Evolutionary conservation across 2,888 invertebrate species (phyloP), one percentile per base, ranked within the genome.

Genomic region (Heliconius sara): DNA sequence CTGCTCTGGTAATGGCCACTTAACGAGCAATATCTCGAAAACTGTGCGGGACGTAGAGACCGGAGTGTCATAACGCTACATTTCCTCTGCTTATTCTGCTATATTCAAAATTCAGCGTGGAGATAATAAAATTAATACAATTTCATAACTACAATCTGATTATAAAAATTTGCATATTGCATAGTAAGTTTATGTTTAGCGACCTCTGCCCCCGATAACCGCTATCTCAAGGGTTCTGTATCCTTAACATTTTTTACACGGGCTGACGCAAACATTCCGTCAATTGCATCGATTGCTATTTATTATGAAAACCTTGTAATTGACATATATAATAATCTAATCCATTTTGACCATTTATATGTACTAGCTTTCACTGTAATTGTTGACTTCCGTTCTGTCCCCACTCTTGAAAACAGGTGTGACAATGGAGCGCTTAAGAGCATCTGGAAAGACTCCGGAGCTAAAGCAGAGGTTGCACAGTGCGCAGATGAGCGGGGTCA

Each of bases 181-280:
- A 39, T 68, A 68, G 27, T 27, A 65, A 7, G 30, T 68, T n/a
- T 68, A 68, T 13, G n/a, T 13, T 22, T 22, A 39, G 68, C 68
- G 39, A n/a, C 39, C 68, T 68, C 68, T n/a, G 68, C 39, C n/a
- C 34, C 68, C 3, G 68, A 68, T 68, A 68, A 68, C 39, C n/a
- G 34, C 34, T 68, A 68, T 39, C n/a, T 68, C 68, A 68, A 68
- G 68, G 68, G 67, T 12, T 68, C 22, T n/a, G 39, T n/a, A 39
- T 68, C 68, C 68, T 68, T 68, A 39, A 39, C 13, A 68, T 68
- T 39, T 68, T 68, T 39, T 22, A 1, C 66, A 30, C 12, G 6
- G n/a, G 68, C 68, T 68, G 39, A 68, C 39, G 68, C 39, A 68
- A 68, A 68, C n/a, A 13, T 39, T 68, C 39, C 68, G 39, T n/a